Conservation (phyloP, 1,140 invertebrate species). For the Pygmarrhopalites habei region DNA sequence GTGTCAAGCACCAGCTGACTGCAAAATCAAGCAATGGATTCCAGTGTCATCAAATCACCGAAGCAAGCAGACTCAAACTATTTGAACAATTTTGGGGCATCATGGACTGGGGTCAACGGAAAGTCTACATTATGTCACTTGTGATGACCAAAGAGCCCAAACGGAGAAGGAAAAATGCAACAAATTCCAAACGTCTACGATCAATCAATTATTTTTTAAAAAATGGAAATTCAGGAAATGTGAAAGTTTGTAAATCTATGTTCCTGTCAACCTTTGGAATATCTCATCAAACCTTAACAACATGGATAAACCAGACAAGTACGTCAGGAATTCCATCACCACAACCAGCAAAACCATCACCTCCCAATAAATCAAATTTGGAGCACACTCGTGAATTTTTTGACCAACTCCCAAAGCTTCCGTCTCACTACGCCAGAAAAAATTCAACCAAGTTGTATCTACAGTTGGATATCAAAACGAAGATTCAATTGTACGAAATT, state of each 20-base stretch:
- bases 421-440: constrained; percentile 29
- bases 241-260: constrained; percentile 5
- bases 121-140: not conserved
- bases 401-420: constrained; percentile 20
- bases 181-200: too few species aligned
- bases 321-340: not conserved
- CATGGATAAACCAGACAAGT: not conserved
- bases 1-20: too few species aligned
- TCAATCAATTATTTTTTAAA: too few species aligned
- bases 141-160: too few species aligned
- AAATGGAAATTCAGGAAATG: too few species aligned
- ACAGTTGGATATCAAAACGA: constrained; percentile 12
- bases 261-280: not conserved
- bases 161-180: too few species aligned
- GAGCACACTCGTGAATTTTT: too few species aligned
- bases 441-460: constrained; percentile 21
- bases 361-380: constrained; percentile 16
- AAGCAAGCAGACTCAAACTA: not conserved
- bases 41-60: not conserved
- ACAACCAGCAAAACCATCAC: not conserved
- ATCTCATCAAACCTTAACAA: not conserved
- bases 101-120: not conserved
- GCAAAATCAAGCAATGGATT: not conserved
- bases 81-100: not conserved
- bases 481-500: not conserved